A percentile compares a stretch with the other conserved stretches of the same genome.
Conservation (phyloP, 2,888 invertebrate species). For the Nomada lathburiana region DNA sequence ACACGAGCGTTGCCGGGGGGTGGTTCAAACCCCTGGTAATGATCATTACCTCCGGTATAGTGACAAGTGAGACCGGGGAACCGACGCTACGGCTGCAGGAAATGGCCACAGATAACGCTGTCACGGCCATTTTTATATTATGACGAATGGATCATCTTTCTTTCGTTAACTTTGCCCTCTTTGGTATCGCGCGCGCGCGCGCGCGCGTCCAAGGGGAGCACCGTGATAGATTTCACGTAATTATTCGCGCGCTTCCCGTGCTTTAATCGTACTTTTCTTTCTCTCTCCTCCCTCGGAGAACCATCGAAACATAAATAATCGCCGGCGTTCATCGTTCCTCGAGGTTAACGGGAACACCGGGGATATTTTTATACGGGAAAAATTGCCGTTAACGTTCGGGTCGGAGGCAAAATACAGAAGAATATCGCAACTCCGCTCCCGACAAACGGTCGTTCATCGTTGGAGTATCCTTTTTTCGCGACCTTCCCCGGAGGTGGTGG, state of each 20-base stretch:
- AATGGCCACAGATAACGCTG: conserved; percentile 83
- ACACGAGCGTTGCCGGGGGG: conserved; percentile 48
- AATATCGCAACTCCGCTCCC: conserved; percentile 15
- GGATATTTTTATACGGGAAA: neutral
- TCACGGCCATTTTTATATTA: conserved; percentile 82
- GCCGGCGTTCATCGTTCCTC: neutral
- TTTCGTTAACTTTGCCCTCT: conserved; percentile 65
- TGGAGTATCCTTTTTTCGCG: conserved; percentile 39
- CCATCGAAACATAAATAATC: conserved; percentile 11
- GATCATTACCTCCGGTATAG: conserved; percentile 84
- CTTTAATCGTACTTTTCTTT: neutral
- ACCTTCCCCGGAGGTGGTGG: conserved; percentile 34
- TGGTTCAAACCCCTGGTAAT: conserved; percentile 76
- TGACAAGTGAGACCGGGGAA: conserved; percentile 81
- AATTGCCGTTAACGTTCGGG: conserved; percentile 17
- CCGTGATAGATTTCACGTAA: conserved; percentile 71
- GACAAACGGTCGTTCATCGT: conserved; percentile 30
- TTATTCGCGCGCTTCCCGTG: conserved; percentile 44
- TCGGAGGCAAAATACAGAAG: conserved; percentile 7
- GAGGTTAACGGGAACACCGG: neutral
- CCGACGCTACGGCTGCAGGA: conserved; percentile 78
- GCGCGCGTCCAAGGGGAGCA: conserved; percentile 23
- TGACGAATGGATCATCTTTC: conserved; percentile 82
- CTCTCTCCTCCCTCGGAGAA: neutral
- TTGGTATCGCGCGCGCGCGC: neutral